A percentile compares a stretch with the other conserved stretches of the same genome.
phyloP scores from a whole-genome alignment of 2,888 invertebrate genomes.

The Sinopyrophorus schimmeli region DNA sequence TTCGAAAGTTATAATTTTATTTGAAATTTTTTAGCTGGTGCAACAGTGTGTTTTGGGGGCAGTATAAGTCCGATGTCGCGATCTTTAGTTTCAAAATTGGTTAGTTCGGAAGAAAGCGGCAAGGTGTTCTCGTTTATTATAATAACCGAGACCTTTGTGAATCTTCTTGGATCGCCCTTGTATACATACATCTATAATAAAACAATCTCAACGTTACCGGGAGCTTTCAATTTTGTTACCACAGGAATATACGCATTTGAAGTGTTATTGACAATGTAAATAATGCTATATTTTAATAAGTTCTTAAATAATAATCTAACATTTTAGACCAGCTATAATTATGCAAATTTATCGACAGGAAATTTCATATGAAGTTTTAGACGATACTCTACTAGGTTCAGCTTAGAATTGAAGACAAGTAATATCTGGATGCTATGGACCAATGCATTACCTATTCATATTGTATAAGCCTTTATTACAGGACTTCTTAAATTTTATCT shows the following conservation, averaged over 20 bases:
- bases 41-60: conserved; percentile 58
- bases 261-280: conserved; percentile 60
- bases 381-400: no score
- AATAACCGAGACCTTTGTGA: conserved; percentile 66
- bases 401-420: no score
- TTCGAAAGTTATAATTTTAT: no score
- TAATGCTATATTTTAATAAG: conserved; percentile 29
- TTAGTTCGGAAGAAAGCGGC: conserved; percentile 63
- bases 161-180: conserved; percentile 64
- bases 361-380: not conserved
- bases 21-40: conserved; percentile 48
- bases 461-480: no score
- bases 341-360: conserved; percentile 8
- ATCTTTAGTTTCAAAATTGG: conserved; percentile 64
- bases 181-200: conserved; percentile 67
- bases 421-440: no score
- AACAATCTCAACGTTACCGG: conserved; percentile 62
- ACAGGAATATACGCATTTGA: conserved; percentile 56
- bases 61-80: conserved; percentile 62
- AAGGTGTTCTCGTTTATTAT: conserved; percentile 70
- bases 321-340: conserved; percentile 10
- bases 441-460: no score
- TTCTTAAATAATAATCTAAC: not conserved
- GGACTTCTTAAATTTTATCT: no score
- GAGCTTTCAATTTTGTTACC: conserved; percentile 63